Evolutionary conservation across 2,888 invertebrate genomes (phyloP).

Genomic region (Andrena chrysosceles): DNA sequence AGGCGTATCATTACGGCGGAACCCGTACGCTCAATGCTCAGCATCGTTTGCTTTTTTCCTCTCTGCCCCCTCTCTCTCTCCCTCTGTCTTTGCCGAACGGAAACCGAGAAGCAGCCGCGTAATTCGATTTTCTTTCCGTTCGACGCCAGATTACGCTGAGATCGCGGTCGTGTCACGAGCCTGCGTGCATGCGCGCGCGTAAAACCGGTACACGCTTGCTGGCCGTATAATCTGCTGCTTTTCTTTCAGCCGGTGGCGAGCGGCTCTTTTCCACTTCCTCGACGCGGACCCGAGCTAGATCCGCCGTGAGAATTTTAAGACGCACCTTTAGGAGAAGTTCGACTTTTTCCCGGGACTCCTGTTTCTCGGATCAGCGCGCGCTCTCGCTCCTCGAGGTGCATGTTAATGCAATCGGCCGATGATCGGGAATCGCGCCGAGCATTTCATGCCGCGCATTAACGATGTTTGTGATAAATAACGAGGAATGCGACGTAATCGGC

Average conservation of each 20-base stretch:
- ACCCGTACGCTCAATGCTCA: constrained; percentile 2
- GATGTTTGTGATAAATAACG: constrained; percentile 60
- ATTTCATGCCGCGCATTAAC: constrained; percentile 65
- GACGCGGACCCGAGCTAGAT: constrained; percentile 47
- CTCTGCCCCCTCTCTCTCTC: background rate
- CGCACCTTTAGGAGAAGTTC: constrained; percentile 66
- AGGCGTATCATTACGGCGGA: constrained; percentile 8
- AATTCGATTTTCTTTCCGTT: constrained; percentile 42
- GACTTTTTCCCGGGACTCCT: constrained; percentile 69
- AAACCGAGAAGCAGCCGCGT: constrained; percentile 5
- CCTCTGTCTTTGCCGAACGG: background rate
- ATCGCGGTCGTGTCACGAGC: constrained; percentile 2
- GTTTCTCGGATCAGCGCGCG: constrained; percentile 61
- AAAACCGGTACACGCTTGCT: constrained; percentile 50
- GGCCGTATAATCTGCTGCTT: constrained; percentile 51
- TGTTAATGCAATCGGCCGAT: constrained; percentile 65
- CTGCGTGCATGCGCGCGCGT: constrained; percentile 11
- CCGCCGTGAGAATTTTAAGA: constrained; percentile 69
- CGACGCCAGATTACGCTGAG: constrained; percentile 4
- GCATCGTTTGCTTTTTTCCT: constrained; percentile 7
- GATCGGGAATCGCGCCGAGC: constrained; percentile 53
- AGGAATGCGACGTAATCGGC: constrained; percentile 46
- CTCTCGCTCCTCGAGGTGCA: constrained; percentile 53
- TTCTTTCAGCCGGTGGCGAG: constrained; percentile 30
- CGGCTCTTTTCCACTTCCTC: constrained; percentile 40